Percentiles rank a stretch among this genome's conserved stretches.
These are phyloP conservation scores for Protobothrops flavoviridis DNA, from an alignment of 2,113 vertebrate genomes.

Conservation along the genomic window DNA sequence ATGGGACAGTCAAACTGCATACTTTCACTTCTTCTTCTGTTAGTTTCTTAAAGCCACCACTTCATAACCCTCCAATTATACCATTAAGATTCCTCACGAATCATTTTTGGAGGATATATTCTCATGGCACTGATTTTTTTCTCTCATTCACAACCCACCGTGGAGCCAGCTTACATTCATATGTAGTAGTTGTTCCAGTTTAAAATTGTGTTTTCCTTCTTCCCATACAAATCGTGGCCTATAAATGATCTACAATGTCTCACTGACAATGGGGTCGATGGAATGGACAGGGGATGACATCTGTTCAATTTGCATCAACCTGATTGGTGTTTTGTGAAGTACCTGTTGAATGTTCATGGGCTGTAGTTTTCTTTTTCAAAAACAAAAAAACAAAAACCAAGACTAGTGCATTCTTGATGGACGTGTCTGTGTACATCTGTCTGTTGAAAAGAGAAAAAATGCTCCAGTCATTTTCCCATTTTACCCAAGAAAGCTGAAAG, in stretches of 20 bases:
- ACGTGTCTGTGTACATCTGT: neutral
- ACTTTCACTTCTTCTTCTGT: neutral
- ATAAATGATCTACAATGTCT: neutral
- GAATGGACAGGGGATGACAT: neutral
- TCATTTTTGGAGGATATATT: neutral
- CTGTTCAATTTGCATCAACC: neutral
- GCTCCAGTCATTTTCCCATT: neutral
- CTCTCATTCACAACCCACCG: neutral
- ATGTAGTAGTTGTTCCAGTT: neutral
- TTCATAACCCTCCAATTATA: neutral
- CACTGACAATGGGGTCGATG: neutral
- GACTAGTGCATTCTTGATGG: neutral
- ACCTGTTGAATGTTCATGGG: neutral
- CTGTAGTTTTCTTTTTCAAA: neutral
- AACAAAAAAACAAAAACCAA: neutral
- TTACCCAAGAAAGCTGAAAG: neutral
- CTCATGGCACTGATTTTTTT: neutral
- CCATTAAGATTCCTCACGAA: neutral
- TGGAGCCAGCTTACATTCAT: neutral
- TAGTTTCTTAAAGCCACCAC: neutral
- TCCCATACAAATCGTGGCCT: neutral
- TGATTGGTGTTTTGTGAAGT: neutral
- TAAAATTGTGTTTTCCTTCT: neutral
- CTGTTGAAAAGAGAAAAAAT: neutral
- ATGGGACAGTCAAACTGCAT: neutral